phyloP scores from a whole-genome alignment of 2,113 vertebrate species.

The Ciconia maguari region DNA sequence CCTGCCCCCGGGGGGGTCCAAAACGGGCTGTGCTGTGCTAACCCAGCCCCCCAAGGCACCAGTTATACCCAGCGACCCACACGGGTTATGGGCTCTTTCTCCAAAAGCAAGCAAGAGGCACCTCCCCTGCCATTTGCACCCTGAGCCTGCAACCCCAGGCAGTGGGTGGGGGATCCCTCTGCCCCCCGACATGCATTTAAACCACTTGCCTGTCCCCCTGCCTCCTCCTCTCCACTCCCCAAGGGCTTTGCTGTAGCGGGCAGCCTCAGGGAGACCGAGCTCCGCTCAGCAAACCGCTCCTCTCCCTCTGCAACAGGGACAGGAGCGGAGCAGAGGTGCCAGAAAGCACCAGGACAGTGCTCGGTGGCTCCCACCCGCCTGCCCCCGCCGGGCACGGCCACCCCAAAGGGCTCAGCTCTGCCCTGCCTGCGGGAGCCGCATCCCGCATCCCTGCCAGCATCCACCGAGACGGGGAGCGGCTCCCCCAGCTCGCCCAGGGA shows the following conservation, averaged over 20 bases:
- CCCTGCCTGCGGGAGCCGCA: neutral
- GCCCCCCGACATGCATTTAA: neutral
- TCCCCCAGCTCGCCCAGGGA: neutral
- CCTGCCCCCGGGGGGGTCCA: too few species aligned
- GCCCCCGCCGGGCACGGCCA: neutral
- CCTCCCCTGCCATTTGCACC: neutral
- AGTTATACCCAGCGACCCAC: neutral
- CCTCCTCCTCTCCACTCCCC: neutral
- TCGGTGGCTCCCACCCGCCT: neutral
- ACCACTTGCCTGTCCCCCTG: accelerated
- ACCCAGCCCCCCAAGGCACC: neutral
- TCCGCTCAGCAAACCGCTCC: neutral
- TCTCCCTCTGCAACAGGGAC: neutral
- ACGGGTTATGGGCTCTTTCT: neutral
- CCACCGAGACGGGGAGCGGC: accelerated
- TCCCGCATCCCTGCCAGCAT: neutral
- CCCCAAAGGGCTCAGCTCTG: too few species aligned
- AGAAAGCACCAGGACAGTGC: neutral
- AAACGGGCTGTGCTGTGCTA: neutral
- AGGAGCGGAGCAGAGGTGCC: neutral
- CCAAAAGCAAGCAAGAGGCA: neutral
- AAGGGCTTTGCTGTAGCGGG: neutral
- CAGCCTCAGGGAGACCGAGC: neutral
- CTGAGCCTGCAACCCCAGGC: accelerated
- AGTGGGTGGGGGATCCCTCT: too few species aligned